Evolutionary conservation across 2,888 invertebrate genomes (phyloP).

Genomic region (Drosophila ustulata): DNA sequence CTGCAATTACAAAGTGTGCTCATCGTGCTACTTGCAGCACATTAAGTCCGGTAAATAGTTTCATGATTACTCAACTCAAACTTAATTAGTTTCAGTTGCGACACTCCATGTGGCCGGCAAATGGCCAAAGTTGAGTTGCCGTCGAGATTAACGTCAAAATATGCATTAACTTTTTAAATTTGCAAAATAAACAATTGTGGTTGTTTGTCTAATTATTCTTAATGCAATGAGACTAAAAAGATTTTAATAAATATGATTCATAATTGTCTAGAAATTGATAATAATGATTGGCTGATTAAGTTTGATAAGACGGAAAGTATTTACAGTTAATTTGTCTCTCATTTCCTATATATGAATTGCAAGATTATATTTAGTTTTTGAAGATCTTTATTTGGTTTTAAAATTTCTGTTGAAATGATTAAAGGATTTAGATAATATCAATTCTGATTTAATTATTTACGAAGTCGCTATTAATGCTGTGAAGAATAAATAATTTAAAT

Average conservation of each 20-base stretch:
- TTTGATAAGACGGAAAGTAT: not conserved
- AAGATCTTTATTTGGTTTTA: not conserved
- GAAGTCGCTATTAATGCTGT: too few species aligned
- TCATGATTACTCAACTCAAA: conserved; percentile 9
- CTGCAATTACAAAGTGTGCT: not conserved
- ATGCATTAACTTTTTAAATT: not conserved
- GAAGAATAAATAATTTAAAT: too few species aligned
- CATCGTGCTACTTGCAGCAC: conserved; percentile 10
- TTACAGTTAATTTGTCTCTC: not conserved
- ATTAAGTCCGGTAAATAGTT: conserved; percentile 4
- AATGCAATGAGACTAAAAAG: not conserved
- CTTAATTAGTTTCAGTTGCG: conserved; percentile 42
- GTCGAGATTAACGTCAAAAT: not conserved
- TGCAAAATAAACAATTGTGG: not conserved
- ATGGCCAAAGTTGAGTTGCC: not conserved
- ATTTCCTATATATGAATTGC: not conserved
- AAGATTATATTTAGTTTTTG: too few species aligned
- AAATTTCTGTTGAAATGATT: too few species aligned
- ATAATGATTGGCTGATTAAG: not conserved
- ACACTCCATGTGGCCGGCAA: not conserved
- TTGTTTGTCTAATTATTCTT: not conserved
- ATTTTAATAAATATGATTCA: not conserved
- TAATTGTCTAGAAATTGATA: not conserved
- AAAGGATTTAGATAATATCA: too few species aligned
- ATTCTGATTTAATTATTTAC: too few species aligned